Percentiles rank a stretch among this genome's conserved stretches.
phyloP scores from a whole-genome alignment of 2,797 vertebrate species.

The Chloroceryle inda region DNA sequence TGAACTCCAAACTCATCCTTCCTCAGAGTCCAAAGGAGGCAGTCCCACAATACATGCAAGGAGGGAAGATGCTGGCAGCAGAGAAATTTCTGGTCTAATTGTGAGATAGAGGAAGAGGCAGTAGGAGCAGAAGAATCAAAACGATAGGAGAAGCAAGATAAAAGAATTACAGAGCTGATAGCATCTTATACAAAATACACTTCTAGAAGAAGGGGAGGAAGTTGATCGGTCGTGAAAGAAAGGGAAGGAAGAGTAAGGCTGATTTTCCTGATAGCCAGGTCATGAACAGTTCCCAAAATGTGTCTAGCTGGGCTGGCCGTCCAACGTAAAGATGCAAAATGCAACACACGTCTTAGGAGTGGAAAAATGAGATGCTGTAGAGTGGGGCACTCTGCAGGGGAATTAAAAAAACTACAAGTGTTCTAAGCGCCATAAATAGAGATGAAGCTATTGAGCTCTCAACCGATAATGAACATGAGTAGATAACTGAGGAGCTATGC shows the following conservation, averaged over 20 bases:
- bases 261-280: slow-evolving; percentile 51
- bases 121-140: slow-evolving; percentile 30
- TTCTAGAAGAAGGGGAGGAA: slow-evolving; percentile 52
- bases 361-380: neutral
- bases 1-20: slow-evolving; percentile 10
- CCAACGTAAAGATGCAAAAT: slow-evolving; percentile 5
- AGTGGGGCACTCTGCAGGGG: neutral
- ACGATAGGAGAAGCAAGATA: slow-evolving; percentile 20
- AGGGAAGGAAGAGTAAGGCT: slow-evolving; percentile 53
- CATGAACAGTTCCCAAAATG: slow-evolving; percentile 49
- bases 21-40: slow-evolving; percentile 48
- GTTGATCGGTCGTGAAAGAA: neutral
- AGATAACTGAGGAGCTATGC: neutral
- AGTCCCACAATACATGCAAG: neutral
- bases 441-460: neutral
- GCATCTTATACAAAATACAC: neutral
- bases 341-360: neutral
- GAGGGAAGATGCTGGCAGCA: slow-evolving; percentile 10
- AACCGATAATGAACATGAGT: neutral
- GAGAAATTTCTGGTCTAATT: slow-evolving; percentile 18
- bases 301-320: neutral
- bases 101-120: slow-evolving; percentile 4
- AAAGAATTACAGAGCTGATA: slow-evolving; percentile 22
- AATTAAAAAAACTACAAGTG: neutral
- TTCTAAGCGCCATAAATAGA: neutral